phyloP scores from a whole-genome alignment of 1,140 invertebrate genomes.

The Pseudomyrmex dendroicus region DNA sequence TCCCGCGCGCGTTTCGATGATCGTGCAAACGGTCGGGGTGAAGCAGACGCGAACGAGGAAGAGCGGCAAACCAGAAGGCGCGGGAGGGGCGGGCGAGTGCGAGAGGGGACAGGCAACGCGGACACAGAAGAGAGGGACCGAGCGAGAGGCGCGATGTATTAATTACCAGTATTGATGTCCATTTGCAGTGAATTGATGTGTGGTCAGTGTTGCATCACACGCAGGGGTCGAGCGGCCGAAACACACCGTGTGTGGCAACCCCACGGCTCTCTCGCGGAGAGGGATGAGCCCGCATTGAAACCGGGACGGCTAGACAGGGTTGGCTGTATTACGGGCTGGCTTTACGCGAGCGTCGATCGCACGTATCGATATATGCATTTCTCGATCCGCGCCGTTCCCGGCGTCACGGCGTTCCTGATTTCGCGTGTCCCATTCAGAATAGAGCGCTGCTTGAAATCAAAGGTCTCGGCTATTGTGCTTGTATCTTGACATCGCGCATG shows the following conservation, averaged over 20 bases:
- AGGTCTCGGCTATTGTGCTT: conserved; percentile 53
- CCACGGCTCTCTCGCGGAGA: conserved; percentile 54
- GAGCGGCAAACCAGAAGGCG: conserved; percentile 4
- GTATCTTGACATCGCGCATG: conserved; percentile 61
- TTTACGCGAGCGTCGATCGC: conserved; percentile 70
- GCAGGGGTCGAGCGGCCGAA: conserved; percentile 83
- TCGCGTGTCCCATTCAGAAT: conserved; percentile 50
- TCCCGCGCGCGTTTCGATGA: conserved; percentile 78
- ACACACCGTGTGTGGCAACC: conserved; percentile 68
- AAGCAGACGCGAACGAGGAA: conserved; percentile 53
- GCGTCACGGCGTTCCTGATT: conserved; percentile 39
- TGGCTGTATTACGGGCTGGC: conserved; percentile 42
- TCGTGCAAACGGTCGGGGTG: conserved; percentile 71
- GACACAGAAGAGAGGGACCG: conserved; percentile 43
- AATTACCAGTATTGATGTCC: conserved; percentile 86
- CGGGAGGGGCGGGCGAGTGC: conserved; percentile 27
- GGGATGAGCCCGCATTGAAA: conserved; percentile 80
- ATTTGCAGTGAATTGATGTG: conserved; percentile 86
- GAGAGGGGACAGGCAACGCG: conserved; percentile 35
- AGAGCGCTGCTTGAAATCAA: conserved; percentile 52
- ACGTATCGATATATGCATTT: conserved; percentile 65
- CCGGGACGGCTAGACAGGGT: conserved; percentile 60
- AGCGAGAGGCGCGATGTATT: conserved; percentile 84
- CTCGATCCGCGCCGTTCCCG: conserved; percentile 37
- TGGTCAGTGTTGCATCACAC: conserved; percentile 85